Evolutionary conservation across 1,140 invertebrate genomes (phyloP).

Genomic region (Lepidurus arcticus): DNA sequence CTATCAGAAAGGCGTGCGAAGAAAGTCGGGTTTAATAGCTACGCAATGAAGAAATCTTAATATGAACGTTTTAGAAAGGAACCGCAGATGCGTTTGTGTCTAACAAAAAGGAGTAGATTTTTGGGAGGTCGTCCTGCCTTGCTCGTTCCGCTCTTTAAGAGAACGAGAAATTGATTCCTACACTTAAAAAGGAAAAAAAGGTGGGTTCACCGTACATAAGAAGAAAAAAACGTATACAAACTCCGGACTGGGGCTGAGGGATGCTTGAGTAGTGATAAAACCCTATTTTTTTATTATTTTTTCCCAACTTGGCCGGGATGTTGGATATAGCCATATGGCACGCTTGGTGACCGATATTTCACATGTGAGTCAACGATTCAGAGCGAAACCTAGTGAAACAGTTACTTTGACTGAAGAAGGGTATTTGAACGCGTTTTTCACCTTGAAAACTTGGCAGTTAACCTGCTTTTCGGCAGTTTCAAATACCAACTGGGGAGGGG

Average conservation of each 20-base stretch:
- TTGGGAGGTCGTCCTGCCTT: background rate
- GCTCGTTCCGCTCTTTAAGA: background rate
- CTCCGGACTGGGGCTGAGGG: too few relatives aligned
- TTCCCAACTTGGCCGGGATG: too few relatives aligned
- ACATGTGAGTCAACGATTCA: background rate
- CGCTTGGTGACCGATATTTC: background rate
- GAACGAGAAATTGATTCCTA: background rate
- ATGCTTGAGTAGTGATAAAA: too few relatives aligned
- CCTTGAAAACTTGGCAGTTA: background rate
- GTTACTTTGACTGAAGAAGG: background rate
- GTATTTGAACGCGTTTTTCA: background rate
- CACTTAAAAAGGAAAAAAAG: background rate
- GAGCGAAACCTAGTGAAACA: background rate
- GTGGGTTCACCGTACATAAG: background rate
- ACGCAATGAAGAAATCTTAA: too few relatives aligned
- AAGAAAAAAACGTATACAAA: background rate
- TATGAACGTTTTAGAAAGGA: too few relatives aligned
- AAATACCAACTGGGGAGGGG: background rate
- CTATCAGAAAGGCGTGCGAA: too few relatives aligned
- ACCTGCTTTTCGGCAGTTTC: background rate
- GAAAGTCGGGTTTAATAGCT: too few relatives aligned
- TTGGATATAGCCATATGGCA: background rate
- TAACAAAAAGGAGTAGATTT: background rate
- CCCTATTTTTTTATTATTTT: too few relatives aligned
- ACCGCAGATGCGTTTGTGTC: too few relatives aligned